Base-by-base conservation (phyloP, 2,113 vertebrate genomes). In the Drymodes brunneopygia region DNA sequence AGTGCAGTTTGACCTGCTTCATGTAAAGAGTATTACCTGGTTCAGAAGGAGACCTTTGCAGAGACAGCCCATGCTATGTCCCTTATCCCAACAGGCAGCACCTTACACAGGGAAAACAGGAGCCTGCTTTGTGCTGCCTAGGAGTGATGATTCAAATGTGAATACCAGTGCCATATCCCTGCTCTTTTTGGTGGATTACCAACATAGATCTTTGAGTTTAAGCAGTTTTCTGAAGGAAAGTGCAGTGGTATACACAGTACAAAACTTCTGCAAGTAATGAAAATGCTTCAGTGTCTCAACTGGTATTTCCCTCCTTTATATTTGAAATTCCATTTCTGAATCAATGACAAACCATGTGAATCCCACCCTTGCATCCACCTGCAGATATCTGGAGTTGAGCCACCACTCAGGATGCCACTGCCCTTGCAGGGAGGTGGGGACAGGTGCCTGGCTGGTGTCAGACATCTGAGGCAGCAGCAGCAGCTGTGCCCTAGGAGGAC, bases 21-120 rank as follows among this genome's bases (percentile, higher is more conserved):
- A 12, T 50, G 18, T 9, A 18, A 86, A 17, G 40, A 25, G 35
- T 48, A 85, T 42, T 57, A 40, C 15, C 74, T 75, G 40, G 18
- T 48, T 85, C 53, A 19, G 40, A 38, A 71, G 20, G 28, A 33
- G 60, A 38, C 28, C 17, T 83, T 29, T 78, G 65, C 75, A 58
- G 60, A 71, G 38, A n/a, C 10, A 42, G 56, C 15, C 25, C 0
- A 0, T 45, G n/a, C 23, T 33, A 8, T 0, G 0, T 14, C 28
- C n/a, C 51, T 83, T 21, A 48, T 53, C 28, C 29, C 1, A 2
- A 8, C 0, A 25, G 65, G 71, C 62, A 67, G 48, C 31, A 51
- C 33, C n/a, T 81, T 19, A 25, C 17, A 28, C 20, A 40, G 25
- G 25, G 60, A 42, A 18, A 51, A 25, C 8, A 19, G 70, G 51